These are phyloP conservation scores for Corapipo altera DNA, from an alignment of 2,113 vertebrate species.

Conservation along the genomic window DNA sequence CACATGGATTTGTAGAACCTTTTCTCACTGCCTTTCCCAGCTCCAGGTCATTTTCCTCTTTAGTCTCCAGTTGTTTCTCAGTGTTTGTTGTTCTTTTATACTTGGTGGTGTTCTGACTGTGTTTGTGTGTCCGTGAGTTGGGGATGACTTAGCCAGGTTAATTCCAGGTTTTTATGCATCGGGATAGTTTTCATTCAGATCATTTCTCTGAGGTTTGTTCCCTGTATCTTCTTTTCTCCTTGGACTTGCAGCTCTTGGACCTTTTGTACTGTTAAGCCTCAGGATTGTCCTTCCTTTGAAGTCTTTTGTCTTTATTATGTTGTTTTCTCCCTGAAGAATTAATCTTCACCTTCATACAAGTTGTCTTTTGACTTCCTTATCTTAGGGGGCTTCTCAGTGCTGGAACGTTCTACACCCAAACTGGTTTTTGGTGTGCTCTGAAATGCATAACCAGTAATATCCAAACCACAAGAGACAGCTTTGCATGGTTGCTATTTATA, in stretches of 20 bases:
- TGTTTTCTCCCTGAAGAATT: not conserved
- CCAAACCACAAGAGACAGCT: no score
- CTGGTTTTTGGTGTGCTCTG: not conserved
- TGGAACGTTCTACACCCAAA: not conserved
- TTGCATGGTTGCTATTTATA: no score
- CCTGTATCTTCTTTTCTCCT: not conserved
- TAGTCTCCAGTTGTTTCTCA: not conserved
- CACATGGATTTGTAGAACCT: not conserved
- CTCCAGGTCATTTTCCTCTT: not conserved
- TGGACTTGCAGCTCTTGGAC: not conserved
- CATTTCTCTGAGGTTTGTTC: not conserved
- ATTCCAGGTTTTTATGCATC: not conserved
- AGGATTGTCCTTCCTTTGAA: not conserved
- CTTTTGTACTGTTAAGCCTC: not conserved
- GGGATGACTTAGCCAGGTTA: not conserved
- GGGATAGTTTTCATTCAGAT: not conserved
- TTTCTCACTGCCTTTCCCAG: not conserved
- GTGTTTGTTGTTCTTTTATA: not conserved
- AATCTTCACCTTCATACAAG: not conserved
- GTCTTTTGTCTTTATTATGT: not conserved
- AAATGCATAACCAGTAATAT: not conserved
- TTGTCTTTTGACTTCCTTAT: not conserved
- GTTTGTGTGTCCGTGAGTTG: not conserved
- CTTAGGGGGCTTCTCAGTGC: not conserved
- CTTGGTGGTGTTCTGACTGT: not conserved